Evolutionary conservation across 2,888 invertebrate genomes (phyloP).

Genomic region (Cosmia trapezina): DNA sequence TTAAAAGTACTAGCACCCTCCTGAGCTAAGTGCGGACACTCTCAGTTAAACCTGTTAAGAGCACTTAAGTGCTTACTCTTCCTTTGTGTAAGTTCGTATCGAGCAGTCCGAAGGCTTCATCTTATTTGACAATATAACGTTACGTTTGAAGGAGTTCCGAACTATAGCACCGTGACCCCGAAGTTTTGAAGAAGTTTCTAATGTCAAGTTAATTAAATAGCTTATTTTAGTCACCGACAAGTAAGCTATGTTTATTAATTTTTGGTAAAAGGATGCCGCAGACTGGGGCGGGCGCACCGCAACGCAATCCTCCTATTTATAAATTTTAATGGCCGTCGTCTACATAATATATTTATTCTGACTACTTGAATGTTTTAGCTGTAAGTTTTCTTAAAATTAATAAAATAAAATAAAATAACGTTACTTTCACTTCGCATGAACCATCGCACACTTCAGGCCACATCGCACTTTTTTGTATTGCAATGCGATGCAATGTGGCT

Average conservation of each 20-base stretch:
- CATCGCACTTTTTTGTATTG: too few relatives aligned
- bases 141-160: conserved; percentile 12
- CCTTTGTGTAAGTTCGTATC: conserved; percentile 55
- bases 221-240: neutral
- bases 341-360: too few relatives aligned
- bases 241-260: neutral
- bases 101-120: conserved; percentile 20
- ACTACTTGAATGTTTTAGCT: too few relatives aligned
- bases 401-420: too few relatives aligned
- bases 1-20: conserved; percentile 22
- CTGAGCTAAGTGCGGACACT: conserved; percentile 28
- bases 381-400: too few relatives aligned
- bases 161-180: conserved; percentile 16
- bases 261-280: neutral
- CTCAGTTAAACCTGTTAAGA: conserved; percentile 47
- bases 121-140: conserved; percentile 45
- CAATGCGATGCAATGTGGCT: neutral
- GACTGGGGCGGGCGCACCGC: too few relatives aligned
- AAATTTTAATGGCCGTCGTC: too few relatives aligned
- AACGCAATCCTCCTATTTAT: too few relatives aligned
- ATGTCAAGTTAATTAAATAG: conserved; percentile 16
- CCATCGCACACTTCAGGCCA: neutral
- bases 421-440: neutral
- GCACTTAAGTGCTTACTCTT: conserved; percentile 39
- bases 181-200: neutral